Evolutionary conservation across 2,797 vertebrate species (phyloP).

Genomic region (Siniperca scherzeri): DNA sequence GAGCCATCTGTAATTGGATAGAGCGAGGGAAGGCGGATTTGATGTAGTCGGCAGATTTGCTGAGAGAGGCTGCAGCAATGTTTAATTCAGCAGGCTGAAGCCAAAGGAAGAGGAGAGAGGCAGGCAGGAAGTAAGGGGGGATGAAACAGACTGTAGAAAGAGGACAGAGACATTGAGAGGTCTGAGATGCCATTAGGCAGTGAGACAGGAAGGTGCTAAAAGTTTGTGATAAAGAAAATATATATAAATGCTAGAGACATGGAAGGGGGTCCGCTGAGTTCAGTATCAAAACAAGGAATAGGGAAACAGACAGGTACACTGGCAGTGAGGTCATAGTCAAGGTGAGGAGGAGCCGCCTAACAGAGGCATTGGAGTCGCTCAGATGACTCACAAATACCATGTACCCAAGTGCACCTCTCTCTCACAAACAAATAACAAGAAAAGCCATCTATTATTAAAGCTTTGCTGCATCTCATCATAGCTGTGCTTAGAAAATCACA

Average conservation of each 20-base stretch:
- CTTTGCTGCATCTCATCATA: conserved; percentile 41
- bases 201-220: conserved; percentile 69
- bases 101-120: conserved; percentile 62
- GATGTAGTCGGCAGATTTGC: conserved; percentile 78
- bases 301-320: conserved; percentile 55
- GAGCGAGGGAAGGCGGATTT: conserved; percentile 74
- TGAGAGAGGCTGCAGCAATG: conserved; percentile 72
- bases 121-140: conserved; percentile 69
- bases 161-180: conserved; percentile 62
- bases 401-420: conserved; percentile 21
- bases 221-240: conserved; percentile 61
- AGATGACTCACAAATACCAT: conserved; percentile 60
- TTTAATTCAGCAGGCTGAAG: conserved; percentile 81
- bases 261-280: conserved; percentile 53
- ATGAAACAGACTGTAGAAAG: conserved; percentile 71
- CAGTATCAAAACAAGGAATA: conserved; percentile 57
- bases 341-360: conserved; percentile 67
- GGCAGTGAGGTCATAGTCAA: conserved; percentile 77
- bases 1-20: conserved; percentile 84
- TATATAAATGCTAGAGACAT: conserved; percentile 55
- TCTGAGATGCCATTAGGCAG: conserved; percentile 66
- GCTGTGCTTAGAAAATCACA: conserved; percentile 21
- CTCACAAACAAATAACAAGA: conserved; percentile 5
- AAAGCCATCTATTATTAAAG: conserved; percentile 49
- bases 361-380: conserved; percentile 31